These are phyloP conservation scores for Nasonia giraulti DNA, from an alignment of 1,140 invertebrate species.

Conservation along the genomic window DNA sequence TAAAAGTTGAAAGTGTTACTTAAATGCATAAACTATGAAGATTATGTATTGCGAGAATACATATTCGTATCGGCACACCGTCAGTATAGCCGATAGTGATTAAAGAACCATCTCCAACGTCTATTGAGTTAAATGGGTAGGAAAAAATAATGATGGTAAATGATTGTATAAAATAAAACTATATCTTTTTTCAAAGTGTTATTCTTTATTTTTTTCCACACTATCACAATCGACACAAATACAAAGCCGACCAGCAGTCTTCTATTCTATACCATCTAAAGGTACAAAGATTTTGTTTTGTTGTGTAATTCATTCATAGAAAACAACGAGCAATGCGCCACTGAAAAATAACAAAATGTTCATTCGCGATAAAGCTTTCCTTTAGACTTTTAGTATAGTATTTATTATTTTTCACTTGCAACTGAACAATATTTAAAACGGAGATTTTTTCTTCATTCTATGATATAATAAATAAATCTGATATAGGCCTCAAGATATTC, in stretches of 20 bases:
- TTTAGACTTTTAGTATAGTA: neutral
- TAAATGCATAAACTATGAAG: too few species aligned
- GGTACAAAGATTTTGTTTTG: slow-evolving; percentile 41
- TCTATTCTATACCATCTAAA: slow-evolving; percentile 53
- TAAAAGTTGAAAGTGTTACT: too few species aligned
- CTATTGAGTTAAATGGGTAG: too few species aligned
- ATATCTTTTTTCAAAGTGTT: slow-evolving; percentile 31
- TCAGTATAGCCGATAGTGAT: too few species aligned
- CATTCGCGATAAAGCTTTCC: slow-evolving; percentile 1
- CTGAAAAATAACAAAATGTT: slow-evolving; percentile 23
- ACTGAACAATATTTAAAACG: slow-evolving; percentile 36
- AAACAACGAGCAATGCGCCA: slow-evolving; percentile 50
- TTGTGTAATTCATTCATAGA: slow-evolving; percentile 41
- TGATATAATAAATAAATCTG: slow-evolving; percentile 38
- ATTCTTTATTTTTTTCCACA: slow-evolving; percentile 49
- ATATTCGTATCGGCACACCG: too few species aligned
- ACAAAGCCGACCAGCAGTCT: slow-evolving; percentile 55
- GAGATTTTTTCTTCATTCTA: slow-evolving; percentile 20
- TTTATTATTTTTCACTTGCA: neutral
- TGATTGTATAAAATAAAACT: slow-evolving; percentile 14
- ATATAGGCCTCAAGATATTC: slow-evolving; percentile 22
- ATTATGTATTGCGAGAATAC: too few species aligned
- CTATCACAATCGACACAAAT: slow-evolving; percentile 57
- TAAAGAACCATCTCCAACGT: too few species aligned
- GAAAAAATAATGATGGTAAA: too few species aligned